Evolutionary conservation across 2,113 vertebrate genomes (phyloP).

Genomic region (Pholis gunnellus): DNA sequence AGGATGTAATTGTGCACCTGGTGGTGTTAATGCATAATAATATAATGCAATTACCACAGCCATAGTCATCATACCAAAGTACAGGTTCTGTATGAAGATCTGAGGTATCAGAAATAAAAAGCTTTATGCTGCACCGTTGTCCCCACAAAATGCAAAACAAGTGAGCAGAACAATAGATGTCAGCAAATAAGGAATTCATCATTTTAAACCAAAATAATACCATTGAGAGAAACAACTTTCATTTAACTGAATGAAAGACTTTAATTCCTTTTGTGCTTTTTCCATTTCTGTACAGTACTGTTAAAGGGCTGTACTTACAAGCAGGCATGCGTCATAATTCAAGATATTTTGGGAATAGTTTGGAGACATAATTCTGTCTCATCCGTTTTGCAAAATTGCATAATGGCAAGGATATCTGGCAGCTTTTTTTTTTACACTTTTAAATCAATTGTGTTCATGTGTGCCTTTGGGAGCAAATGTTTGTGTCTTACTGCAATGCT

Average conservation of each 20-base stretch:
- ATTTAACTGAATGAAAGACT: not conserved
- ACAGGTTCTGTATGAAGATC: not conserved
- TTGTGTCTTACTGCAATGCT: conserved; percentile 8
- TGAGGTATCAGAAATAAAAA: conserved; percentile 10
- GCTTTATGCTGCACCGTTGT: not conserved
- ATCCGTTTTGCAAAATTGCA: conserved; percentile 14
- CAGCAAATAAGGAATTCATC: not conserved
- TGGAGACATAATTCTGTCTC: conserved; percentile 2
- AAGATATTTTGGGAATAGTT: conserved; percentile 8
- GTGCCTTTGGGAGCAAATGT: conserved; percentile 10
- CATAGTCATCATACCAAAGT: conserved; percentile 18
- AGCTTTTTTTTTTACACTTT: conserved; percentile 4
- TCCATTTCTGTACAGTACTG: not conserved
- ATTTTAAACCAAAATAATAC: not conserved
- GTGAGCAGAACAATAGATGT: not conserved
- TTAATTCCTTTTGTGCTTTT: not conserved
- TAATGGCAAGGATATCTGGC: conserved; percentile 9
- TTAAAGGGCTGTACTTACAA: not conserved
- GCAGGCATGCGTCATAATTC: not conserved
- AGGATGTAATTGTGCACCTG: conserved; percentile 6
- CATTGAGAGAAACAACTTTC: not conserved
- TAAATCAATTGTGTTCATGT: not conserved
- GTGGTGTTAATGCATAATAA: conserved; percentile 14
- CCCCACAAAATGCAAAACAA: not conserved
- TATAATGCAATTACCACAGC: not conserved